Evolutionary conservation across 2,888 invertebrate genomes (phyloP).

Genomic region (Microctonus aethiopoides): DNA sequence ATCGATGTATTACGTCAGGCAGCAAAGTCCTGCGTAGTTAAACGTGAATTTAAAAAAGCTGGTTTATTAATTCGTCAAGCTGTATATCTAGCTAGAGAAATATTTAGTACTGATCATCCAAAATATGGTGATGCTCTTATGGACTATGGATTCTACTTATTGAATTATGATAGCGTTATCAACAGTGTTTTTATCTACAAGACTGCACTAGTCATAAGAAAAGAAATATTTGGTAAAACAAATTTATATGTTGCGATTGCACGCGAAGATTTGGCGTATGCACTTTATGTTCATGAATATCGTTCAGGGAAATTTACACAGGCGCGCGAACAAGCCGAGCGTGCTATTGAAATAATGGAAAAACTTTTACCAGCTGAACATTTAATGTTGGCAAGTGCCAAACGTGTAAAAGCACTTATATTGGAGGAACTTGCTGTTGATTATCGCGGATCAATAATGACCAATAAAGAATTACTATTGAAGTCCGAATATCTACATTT

Average conservation of each 20-base stretch:
- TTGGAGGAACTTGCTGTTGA: conserved; percentile 94
- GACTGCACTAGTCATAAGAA: conserved; percentile 80
- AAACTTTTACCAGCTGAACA: conserved; percentile 85
- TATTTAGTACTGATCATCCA: conserved; percentile 78
- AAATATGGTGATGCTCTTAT: conserved; percentile 86
- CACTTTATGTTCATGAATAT: conserved; percentile 92
- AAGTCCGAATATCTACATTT: conserved; percentile 89
- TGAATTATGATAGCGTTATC: conserved; percentile 87
- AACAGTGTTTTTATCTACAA: conserved; percentile 88
- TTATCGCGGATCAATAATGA: conserved; percentile 74
- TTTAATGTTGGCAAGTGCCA: conserved; percentile 87
- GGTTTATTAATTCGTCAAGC: conserved; percentile 87
- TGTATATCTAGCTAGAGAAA: conserved; percentile 75
- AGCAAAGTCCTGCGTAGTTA: conserved; percentile 90
- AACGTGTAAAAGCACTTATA: conserved; percentile 91
- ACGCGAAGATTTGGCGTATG: conserved; percentile 93
- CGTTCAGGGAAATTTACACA: conserved; percentile 86
- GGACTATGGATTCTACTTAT: conserved; percentile 90
- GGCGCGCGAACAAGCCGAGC: conserved; percentile 85
- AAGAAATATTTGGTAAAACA: conserved; percentile 82
- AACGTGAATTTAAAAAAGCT: conserved; percentile 85
- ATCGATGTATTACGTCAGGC: conserved; percentile 88
- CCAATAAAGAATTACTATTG: conserved; percentile 72
- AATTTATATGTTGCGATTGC: conserved; percentile 91
- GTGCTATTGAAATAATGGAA: conserved; percentile 84